Base-by-base conservation (phyloP, 2,888 invertebrate species). In the Macaria notata region DNA sequence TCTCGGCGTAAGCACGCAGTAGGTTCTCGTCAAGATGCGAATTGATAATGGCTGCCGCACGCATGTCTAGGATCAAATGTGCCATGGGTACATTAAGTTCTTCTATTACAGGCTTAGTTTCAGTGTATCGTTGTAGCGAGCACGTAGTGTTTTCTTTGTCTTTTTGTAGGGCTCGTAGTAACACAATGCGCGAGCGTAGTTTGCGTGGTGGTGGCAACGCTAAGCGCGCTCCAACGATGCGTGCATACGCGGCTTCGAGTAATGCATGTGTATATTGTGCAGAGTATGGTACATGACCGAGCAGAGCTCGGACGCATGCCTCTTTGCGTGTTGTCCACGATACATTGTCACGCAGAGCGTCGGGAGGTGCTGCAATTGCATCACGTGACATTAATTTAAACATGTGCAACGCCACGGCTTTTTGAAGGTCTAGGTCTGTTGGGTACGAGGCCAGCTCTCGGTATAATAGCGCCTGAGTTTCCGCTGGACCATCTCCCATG, bases 331-430 rank as follows among this genome's bases (percentile, higher is more conserved):
- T 68, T 0, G 61, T 43, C 76, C 78, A 79, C 0, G 75, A 44
- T 0, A 53, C 50, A 1, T 59, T 58, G 3, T 56, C 62, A 3
- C 53, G 9, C 4, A 70, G 49, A 5, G 56, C 60, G 4, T 54
- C 33, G 7, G 76, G 68, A 36, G 75, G 42, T 4, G 50, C 61
- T 0, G 56, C 63, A 0, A 50, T 44, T 8, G 54, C 49, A 29
- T 36, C 59, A 8, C 44, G 61, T 7, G 66, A 58, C 73, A 86
- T 78, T 52, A 83, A 55, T 3, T 51, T 57, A 53, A 69, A 79
- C 75, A 86, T 79, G 65, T 84, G 86, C 7, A 65, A 64, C 3
- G 71, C 62, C 3, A 86, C 65, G 0, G 70, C 78, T 3, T 76
- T 67, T 59, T 86, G 80, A 7, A 86, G 64, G 3, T 67, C 69